These are phyloP conservation scores for Poecilia velifera DNA, from an alignment of 2,797 vertebrate species.

Conservation along the genomic window DNA sequence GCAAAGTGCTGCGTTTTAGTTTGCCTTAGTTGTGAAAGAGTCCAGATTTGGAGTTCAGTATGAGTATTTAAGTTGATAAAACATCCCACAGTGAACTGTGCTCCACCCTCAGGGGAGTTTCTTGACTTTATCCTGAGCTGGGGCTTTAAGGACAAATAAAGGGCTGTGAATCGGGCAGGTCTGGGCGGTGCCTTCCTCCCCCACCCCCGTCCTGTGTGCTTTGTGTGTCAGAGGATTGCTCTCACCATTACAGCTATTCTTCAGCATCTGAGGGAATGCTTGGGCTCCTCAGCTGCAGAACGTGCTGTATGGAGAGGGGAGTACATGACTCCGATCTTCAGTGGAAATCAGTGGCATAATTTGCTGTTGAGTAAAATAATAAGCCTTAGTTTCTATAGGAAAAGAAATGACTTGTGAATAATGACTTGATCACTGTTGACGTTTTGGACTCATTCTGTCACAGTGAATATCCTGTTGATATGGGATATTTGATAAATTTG, in stretches of 20 bases:
- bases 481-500: not conserved
- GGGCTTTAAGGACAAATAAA: conserved; percentile 50
- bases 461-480: not conserved
- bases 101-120: conserved; percentile 55
- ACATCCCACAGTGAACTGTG: conserved; percentile 13
- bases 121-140: conserved; percentile 33
- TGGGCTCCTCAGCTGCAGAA: conserved; percentile 18
- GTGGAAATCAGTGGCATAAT: conserved; percentile 11
- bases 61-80: conserved; percentile 49
- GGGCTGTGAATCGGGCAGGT: conserved; percentile 59
- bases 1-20: conserved; percentile 15
- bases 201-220: not conserved
- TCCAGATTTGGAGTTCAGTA: conserved; percentile 18
- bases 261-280: conserved; percentile 26
- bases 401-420: not conserved
- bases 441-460: not conserved
- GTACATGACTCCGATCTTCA: conserved; percentile 21
- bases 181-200: conserved; percentile 31
- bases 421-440: no score
- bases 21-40: conserved; percentile 35
- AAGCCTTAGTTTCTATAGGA: not conserved
- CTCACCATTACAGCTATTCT: conserved; percentile 21
- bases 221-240: conserved; percentile 35
- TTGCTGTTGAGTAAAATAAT: not conserved
- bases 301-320: not conserved